Evolutionary conservation across 2,888 invertebrate genomes (phyloP).

Genomic region (Zaprionus bogoriensis): DNA sequence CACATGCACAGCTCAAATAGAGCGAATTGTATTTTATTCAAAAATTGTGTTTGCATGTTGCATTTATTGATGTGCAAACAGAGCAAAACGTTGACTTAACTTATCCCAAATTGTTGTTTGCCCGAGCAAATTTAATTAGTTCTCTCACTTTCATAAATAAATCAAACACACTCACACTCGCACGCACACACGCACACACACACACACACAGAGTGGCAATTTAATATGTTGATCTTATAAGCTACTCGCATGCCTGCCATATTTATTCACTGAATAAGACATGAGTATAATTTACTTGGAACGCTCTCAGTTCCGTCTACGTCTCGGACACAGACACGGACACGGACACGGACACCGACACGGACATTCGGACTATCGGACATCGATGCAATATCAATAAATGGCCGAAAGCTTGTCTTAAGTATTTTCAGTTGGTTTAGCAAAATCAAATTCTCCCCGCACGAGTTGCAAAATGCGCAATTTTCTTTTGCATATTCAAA

Average conservation of each 20-base stretch:
- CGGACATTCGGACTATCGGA: no score
- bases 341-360: no score
- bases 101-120: conserved; percentile 15
- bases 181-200: neutral
- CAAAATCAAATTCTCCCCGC: neutral
- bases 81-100: conserved; percentile 16
- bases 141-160: conserved; percentile 13
- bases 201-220: neutral
- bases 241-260: neutral
- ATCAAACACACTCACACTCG: neutral
- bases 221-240: conserved; percentile 11
- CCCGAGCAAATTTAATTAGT: conserved; percentile 23
- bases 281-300: neutral
- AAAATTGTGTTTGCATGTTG: conserved; percentile 36
- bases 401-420: neutral
- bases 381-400: neutral
- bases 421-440: neutral
- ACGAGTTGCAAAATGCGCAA: no score
- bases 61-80: conserved; percentile 53
- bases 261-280: conserved; percentile 1
- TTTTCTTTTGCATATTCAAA: no score
- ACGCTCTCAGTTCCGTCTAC: neutral
- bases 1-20: conserved; percentile 17
- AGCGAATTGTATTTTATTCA: conserved; percentile 24
- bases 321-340: no score